phyloP scores from a whole-genome alignment of 2,888 invertebrate species.

The Leucoma salicis region DNA sequence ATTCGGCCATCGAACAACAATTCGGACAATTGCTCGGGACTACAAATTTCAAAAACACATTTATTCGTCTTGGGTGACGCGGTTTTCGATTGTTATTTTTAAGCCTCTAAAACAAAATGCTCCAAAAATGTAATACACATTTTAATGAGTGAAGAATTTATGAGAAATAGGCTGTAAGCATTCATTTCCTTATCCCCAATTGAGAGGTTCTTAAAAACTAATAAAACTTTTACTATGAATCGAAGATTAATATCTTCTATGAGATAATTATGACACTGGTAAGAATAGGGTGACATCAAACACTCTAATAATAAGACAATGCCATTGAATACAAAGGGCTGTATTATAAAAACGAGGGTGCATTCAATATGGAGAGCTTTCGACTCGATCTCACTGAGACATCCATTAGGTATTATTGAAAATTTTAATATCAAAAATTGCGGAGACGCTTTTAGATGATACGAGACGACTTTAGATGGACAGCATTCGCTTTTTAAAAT shows the following conservation, averaged over 20 bases:
- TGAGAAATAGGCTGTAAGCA: not conserved
- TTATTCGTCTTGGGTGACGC: too few relatives aligned
- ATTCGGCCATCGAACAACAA: too few relatives aligned
- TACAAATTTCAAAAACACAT: too few relatives aligned
- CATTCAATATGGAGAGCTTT: conserved; percentile 65
- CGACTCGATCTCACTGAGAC: conserved; percentile 59
- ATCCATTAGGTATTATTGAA: conserved; percentile 83
- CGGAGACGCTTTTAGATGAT: conserved; percentile 37
- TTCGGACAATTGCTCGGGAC: too few relatives aligned
- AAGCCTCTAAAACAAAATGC: too few relatives aligned
- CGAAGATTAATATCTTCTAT: conserved; percentile 35
- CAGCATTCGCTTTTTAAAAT: too few relatives aligned
- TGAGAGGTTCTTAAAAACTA: conserved; percentile 16
- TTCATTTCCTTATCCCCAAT: not conserved
- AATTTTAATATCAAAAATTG: conserved; percentile 82
- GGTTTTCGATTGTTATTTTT: too few relatives aligned
- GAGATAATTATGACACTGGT: conserved; percentile 65
- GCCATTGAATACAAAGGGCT: conserved; percentile 54
- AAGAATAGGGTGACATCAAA: conserved; percentile 57
- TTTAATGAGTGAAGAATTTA: too few relatives aligned
- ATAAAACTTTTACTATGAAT: conserved; percentile 24
- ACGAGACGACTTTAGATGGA: conserved; percentile 30
- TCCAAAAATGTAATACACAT: too few relatives aligned
- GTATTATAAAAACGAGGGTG: conserved; percentile 61
- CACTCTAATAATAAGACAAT: conserved; percentile 62